Percentiles rank a stretch among this genome's conserved stretches.
Evolutionary conservation across 2,797 vertebrate genomes (phyloP).

Genomic region (Leptatherina wallacei): DNA sequence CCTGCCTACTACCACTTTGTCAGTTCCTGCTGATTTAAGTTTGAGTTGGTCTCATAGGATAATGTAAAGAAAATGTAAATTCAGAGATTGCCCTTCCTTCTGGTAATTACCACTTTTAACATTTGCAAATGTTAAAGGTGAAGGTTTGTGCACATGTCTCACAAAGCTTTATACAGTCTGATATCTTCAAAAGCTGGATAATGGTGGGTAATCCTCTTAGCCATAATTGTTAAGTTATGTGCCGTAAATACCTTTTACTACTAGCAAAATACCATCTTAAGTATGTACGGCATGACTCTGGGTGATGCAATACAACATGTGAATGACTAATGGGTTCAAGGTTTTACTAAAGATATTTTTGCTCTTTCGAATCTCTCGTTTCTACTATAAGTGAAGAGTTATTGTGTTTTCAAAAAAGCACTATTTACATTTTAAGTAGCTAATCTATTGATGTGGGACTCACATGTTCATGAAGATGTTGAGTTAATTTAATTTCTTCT

Average conservation of each 20-base stretch:
- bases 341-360: background rate
- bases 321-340: background rate
- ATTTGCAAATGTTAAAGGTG: background rate
- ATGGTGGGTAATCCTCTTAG: background rate
- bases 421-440: background rate
- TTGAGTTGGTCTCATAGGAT: background rate
- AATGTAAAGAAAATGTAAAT: background rate
- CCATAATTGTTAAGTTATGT: background rate
- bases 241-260: background rate
- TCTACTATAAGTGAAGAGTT: background rate
- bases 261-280: background rate
- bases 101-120: constrained; percentile 3
- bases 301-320: background rate
- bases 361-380: background rate
- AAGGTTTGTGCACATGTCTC: background rate
- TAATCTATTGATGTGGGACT: constrained; percentile 11
- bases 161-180: background rate
- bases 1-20: background rate
- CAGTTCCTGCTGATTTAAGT: constrained; percentile 5
- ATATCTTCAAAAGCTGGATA: background rate
- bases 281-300: background rate
- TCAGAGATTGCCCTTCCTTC: background rate
- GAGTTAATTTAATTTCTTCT: constrained; percentile 10
- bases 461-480: constrained; percentile 11
- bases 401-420: background rate